A percentile compares a stretch with the other conserved stretches of the same genome.
Conservation (phyloP, 2,113 vertebrate species). For the Cygnus buccinator region DNA sequence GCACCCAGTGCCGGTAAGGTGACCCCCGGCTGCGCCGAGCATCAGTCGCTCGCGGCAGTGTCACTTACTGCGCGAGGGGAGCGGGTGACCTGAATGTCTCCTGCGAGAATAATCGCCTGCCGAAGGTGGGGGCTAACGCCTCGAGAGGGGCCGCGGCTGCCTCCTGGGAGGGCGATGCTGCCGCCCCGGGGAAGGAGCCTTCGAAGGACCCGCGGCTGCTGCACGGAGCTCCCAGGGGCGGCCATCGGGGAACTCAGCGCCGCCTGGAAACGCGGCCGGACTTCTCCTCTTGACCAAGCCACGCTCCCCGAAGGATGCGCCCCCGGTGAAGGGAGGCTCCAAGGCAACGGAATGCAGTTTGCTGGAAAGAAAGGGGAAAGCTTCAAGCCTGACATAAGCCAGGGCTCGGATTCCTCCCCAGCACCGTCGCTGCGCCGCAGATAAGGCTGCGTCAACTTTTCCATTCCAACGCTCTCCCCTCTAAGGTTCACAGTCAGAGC, state of each 20-base stretch:
- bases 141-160: neutral
- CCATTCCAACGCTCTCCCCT: slow-evolving; percentile 22
- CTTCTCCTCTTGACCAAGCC: neutral
- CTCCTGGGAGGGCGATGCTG: neutral
- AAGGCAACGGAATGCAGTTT: neutral
- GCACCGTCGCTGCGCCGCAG: neutral
- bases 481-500: neutral
- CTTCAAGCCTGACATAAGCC: slow-evolving; percentile 46
- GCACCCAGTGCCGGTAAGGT: neutral
- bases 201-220: accelerated
- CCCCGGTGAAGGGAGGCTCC: neutral
- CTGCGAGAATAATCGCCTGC: neutral
- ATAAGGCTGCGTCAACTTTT: slow-evolving; percentile 63
- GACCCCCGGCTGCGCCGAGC: neutral
- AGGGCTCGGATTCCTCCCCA: slow-evolving; percentile 37
- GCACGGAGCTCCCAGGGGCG: neutral
- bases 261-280: neutral
- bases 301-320: neutral
- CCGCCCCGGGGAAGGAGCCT: neutral
- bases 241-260: neutral
- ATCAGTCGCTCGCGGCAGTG: neutral
- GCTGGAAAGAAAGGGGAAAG: slow-evolving; percentile 26
- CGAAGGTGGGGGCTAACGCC: neutral
- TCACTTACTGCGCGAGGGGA: slow-evolving; percentile 5
- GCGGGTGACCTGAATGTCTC: neutral